Evolutionary conservation across 2,797 vertebrate genomes (phyloP).

Genomic region (Pangasius macronema): DNA sequence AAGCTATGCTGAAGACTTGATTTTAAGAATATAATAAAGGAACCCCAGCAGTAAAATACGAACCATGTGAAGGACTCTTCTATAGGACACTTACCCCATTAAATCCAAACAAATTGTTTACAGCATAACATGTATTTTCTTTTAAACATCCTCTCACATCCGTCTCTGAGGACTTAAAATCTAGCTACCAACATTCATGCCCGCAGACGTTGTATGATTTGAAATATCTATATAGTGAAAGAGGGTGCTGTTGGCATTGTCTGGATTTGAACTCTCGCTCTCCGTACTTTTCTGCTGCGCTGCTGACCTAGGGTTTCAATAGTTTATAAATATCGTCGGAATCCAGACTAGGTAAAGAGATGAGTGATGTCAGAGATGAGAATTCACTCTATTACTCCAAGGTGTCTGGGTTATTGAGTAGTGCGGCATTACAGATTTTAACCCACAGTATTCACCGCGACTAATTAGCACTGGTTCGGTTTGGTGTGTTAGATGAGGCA

Average conservation of each 20-base stretch:
- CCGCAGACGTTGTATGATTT: neutral
- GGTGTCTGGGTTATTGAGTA: neutral
- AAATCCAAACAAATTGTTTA: neutral
- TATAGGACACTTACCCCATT: too few relatives aligned
- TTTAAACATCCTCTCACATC: neutral
- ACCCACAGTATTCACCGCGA: neutral
- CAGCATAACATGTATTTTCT: neutral
- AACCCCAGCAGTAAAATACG: neutral
- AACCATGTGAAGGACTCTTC: neutral
- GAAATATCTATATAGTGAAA: neutral
- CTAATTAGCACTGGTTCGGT: too few relatives aligned
- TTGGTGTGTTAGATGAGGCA: neutral
- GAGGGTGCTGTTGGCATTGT: neutral
- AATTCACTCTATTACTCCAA: neutral
- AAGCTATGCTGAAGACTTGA: neutral
- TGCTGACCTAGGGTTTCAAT: too few relatives aligned
- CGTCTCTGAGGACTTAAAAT: neutral
- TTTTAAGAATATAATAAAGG: neutral
- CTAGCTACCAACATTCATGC: neutral
- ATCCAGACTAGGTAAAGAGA: too few relatives aligned
- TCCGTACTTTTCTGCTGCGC: neutral
- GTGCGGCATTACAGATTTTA: neutral
- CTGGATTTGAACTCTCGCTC: neutral
- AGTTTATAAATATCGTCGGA: too few relatives aligned
- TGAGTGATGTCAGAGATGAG: too few relatives aligned